These are phyloP conservation scores for Picathartes gymnocephalus DNA, from an alignment of 2,113 vertebrate genomes.

Conservation along the genomic window DNA sequence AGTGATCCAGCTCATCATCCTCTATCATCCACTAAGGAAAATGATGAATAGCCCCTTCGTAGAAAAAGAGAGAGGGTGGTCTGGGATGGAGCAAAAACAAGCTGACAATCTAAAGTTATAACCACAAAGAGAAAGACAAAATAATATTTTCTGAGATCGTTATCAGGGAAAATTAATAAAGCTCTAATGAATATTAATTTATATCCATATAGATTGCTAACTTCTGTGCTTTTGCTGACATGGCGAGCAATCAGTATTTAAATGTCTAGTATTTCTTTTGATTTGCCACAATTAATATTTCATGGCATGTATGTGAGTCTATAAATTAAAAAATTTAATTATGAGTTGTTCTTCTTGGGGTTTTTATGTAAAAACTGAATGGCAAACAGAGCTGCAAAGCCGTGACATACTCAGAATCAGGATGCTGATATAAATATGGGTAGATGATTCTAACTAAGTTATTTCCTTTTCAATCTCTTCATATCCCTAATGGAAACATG, in stretches of 20 bases:
- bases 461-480: conserved; percentile 36
- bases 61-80: neutral
- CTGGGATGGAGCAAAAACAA: neutral
- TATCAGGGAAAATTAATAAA: neutral
- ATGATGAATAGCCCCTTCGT: neutral
- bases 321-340: conserved; percentile 43
- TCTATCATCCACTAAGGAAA: neutral
- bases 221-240: conserved; percentile 28
- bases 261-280: conserved; percentile 18
- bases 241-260: neutral
- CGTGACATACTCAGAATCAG: neutral
- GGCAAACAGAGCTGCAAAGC: neutral
- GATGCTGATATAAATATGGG: neutral
- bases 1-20: neutral
- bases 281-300: conserved; percentile 43
- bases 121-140: neutral
- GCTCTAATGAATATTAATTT: conserved; percentile 33
- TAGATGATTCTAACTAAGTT: neutral
- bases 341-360: neutral
- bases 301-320: neutral
- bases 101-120: neutral
- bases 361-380: neutral
- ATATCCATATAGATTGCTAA: neutral
- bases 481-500: conserved; percentile 27
- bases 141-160: neutral